These are phyloP conservation scores for Elanoides forficatus DNA, from an alignment of 2,113 vertebrate species.

Conservation along the genomic window DNA sequence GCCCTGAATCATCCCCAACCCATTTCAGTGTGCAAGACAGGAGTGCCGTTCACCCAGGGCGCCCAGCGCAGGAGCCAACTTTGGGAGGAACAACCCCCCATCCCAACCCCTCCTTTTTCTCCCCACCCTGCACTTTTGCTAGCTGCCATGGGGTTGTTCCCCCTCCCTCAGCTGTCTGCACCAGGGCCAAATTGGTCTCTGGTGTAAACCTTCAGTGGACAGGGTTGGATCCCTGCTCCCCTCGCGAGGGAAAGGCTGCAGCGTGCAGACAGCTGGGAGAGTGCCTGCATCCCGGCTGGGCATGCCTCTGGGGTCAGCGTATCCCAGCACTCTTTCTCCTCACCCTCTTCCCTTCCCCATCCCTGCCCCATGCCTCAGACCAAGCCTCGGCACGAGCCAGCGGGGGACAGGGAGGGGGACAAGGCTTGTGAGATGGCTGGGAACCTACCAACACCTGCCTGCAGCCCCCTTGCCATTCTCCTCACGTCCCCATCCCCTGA, in stretches of 20 bases:
- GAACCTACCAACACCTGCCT: conserved; percentile 49
- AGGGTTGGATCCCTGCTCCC: neutral
- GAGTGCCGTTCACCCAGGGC: neutral
- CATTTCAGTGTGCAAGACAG: neutral
- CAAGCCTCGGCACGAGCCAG: neutral
- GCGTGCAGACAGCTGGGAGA: neutral
- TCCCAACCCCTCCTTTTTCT: neutral
- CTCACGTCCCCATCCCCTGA: conserved; percentile 64
- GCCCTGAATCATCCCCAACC: neutral
- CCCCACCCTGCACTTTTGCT: neutral
- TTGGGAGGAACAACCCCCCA: neutral
- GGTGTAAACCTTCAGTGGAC: neutral
- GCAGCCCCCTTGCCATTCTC: conserved; percentile 50
- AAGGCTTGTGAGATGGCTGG: conserved; percentile 20
- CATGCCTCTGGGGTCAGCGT: neutral
- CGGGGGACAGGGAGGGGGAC: neutral
- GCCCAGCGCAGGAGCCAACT: accelerated
- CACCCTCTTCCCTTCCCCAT: neutral
- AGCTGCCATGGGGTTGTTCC: neutral
- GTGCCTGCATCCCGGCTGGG: neutral
- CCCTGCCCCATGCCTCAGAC: neutral
- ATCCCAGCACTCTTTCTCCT: neutral
- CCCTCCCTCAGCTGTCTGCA: neutral
- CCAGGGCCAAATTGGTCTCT: neutral
- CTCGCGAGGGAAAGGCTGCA: neutral